Conservation (phyloP, 1,140 invertebrate genomes). For the Acromyrmex heyeri region DNA sequence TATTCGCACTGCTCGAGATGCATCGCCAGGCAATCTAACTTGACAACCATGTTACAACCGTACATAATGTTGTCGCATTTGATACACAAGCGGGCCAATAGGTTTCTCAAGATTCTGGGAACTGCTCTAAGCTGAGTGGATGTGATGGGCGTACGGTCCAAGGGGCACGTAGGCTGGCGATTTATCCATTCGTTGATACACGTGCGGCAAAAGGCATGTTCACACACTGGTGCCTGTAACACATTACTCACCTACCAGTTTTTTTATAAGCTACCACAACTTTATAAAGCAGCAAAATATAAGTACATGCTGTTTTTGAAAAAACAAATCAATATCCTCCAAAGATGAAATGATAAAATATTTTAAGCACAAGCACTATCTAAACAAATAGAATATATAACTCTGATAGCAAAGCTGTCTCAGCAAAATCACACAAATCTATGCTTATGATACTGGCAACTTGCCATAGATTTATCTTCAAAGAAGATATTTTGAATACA, state of each 20-base stretch:
- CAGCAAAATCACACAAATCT: too few species aligned
- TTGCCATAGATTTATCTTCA: too few species aligned
- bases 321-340: background rate
- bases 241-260: conserved; percentile 80
- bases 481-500: too few species aligned
- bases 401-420: too few species aligned
- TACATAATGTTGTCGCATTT: conserved; percentile 96
- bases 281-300: background rate
- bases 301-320: background rate
- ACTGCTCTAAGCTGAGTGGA: conserved; percentile 95
- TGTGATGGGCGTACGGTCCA: conserved; percentile 96
- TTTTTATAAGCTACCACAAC: conserved; percentile 63
- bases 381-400: background rate
- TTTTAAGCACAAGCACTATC: background rate
- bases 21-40: conserved; percentile 93
- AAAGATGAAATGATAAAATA: background rate
- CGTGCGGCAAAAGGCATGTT: conserved; percentile 97
- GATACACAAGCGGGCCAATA: conserved; percentile 95
- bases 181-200: conserved; percentile 98
- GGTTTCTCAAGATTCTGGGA: conserved; percentile 96
- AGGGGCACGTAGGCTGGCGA: conserved; percentile 96
- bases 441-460: too few species aligned
- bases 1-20: conserved; percentile 97
- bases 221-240: conserved; percentile 96
- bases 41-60: conserved; percentile 94